phyloP scores from a whole-genome alignment of 2,888 invertebrate genomes.

The Apodemia duryi region DNA sequence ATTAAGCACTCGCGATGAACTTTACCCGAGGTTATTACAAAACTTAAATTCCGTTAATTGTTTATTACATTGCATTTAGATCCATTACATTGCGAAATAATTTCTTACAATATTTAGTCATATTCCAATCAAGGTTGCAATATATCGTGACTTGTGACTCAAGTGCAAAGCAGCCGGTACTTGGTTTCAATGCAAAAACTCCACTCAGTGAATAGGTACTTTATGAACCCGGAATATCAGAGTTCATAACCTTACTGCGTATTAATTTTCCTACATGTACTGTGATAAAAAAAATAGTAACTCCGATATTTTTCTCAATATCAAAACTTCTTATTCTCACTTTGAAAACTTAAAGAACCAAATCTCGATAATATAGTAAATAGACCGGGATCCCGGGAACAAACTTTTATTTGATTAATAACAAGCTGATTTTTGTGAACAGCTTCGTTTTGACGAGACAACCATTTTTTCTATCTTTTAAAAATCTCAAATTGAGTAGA shows the following conservation, averaged over 20 bases:
- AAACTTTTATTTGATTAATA: no score
- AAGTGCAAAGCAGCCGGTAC: constrained; percentile 41
- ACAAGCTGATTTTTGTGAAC: no score
- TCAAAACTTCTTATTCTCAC: neutral
- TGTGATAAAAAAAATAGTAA: neutral
- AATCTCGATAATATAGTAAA: no score
- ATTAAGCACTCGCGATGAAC: constrained; percentile 50
- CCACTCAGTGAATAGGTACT: constrained; percentile 30
- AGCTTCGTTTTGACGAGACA: no score
- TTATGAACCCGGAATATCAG: constrained; percentile 20
- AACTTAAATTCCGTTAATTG: constrained; percentile 30
- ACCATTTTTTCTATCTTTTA: no score
- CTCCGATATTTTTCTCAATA: neutral
- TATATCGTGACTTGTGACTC: constrained; percentile 37
- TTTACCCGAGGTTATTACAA: constrained; percentile 37
- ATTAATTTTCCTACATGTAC: constrained; percentile 3
- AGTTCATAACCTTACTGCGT: neutral
- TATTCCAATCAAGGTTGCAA: constrained; percentile 3
- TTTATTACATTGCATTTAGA: constrained; percentile 20
- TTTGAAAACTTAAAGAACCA: no score
- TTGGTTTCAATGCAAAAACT: constrained; percentile 31
- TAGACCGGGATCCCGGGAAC: no score
- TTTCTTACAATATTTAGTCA: constrained; percentile 16
- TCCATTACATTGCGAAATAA: constrained; percentile 13
- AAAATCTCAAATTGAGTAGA: no score